Conservation (phyloP, 2,888 invertebrate genomes). For the Metacarcinus magister region DNA sequence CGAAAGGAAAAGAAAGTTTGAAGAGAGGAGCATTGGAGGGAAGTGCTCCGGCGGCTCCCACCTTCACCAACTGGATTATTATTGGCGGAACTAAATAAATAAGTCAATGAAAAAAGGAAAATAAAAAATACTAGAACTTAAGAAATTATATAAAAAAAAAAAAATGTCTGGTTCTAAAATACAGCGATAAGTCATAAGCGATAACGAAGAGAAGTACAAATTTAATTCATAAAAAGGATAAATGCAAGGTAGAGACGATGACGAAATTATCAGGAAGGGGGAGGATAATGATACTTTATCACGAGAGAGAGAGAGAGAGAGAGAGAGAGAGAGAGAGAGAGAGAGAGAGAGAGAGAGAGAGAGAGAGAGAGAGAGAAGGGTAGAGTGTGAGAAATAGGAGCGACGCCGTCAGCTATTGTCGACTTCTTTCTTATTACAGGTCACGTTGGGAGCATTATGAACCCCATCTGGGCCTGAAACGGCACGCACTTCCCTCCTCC, state of each 20-base stretch:
- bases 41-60: neutral
- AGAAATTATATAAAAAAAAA: neutral
- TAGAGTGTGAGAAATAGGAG: slow-evolving; percentile 61
- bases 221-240: neutral
- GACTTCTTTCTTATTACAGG: slow-evolving; percentile 69
- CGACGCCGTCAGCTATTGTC: slow-evolving; percentile 33
- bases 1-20: neutral
- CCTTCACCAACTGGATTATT: neutral
- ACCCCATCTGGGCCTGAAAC: slow-evolving; percentile 61
- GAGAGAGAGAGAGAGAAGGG: slow-evolving; percentile 19
- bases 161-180: neutral
- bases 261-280: neutral
- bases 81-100: neutral
- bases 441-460: slow-evolving; percentile 69
- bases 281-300: neutral
- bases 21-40: neutral
- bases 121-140: neutral
- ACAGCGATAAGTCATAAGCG: neutral
- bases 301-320: slow-evolving; percentile 26
- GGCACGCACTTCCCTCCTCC: slow-evolving; percentile 40
- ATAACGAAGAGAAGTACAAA: neutral
- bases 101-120: neutral
- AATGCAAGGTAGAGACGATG: neutral
- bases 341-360: slow-evolving; percentile 48
- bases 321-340: slow-evolving; percentile 55